Evolutionary conservation across 2,797 vertebrate species (phyloP).

Genomic region (Sarcoramphus papa): DNA sequence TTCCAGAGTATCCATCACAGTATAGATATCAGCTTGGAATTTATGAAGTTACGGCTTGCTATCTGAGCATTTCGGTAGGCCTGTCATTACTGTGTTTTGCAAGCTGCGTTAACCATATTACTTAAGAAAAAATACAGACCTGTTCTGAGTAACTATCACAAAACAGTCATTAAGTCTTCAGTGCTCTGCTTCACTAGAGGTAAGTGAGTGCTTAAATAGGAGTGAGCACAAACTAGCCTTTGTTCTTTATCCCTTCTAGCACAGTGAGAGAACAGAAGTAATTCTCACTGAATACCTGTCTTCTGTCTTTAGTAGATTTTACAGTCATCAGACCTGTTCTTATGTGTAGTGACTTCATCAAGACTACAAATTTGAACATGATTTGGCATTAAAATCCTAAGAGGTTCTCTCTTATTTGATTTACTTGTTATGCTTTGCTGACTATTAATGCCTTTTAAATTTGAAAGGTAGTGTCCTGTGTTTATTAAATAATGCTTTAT

Average conservation of each 20-base stretch:
- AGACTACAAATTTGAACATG: background rate
- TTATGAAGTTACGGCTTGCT: background rate
- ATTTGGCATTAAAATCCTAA: background rate
- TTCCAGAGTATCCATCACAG: no score
- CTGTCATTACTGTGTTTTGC: background rate
- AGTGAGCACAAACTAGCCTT: background rate
- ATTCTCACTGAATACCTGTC: background rate
- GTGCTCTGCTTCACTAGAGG: background rate
- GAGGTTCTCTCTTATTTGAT: background rate
- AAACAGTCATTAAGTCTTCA: background rate
- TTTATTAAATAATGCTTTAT: background rate
- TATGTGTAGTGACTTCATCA: background rate
- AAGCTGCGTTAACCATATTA: background rate
- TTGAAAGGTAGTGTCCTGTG: background rate
- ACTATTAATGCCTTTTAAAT: background rate
- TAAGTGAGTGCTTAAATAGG: background rate
- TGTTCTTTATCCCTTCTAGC: background rate
- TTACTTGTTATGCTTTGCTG: background rate
- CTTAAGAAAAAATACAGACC: background rate
- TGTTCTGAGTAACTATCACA: background rate
- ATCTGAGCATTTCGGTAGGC: background rate
- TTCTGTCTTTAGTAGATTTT: background rate
- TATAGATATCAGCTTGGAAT: background rate
- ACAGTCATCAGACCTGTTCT: background rate
- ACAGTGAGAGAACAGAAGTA: background rate